Evolutionary conservation across 2,797 vertebrate genomes (phyloP), one percentile per base, ranked within the genome.

Genomic region (Chrysocyon brachyurus): DNA sequence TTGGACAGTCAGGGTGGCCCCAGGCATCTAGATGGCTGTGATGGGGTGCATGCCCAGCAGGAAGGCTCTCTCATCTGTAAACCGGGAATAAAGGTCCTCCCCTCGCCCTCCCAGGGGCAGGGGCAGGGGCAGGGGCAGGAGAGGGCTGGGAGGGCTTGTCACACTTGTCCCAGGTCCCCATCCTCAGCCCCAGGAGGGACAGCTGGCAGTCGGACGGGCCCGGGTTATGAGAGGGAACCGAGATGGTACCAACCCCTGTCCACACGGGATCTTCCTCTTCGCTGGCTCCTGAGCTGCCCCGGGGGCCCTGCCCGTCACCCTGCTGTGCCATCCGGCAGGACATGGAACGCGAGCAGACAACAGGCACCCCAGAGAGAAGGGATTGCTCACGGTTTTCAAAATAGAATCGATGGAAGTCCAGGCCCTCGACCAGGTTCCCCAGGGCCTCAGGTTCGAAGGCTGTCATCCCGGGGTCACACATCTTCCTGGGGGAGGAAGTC

Each of bases 321-420:
- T 98, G 82, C 91, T 98, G 96, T 97, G 97, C 98, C 75, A 84
- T 91, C 92, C 5, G 33, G 90, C 93, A 96, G 97, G 96, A 95
- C 54, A 63, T 1, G 19, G 87, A 94, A 56, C 31, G 28, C 64
- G 94, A 97, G 94, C 97, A 70, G 83, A 98, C 90, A 96, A 95
- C 97, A 96, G 82, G 94, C 90, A 95, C 33, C n/a, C 85, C 97
- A 95, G 92, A 86, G 83, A 97, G 95, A 61, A 97, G 63, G 93
- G 59, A 83, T 92, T 98, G 97, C 99, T 99, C 99, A 99, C 99
- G 91, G 98, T 99, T 99, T 98, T 99, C 99, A 98, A 99, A 99
- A 98, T 99, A 99, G 99, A 99, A 99, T 98, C 99, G 99, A 96
- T 99, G 99, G 98, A 99, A 99, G 98, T 99, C 99, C 94, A 99